A percentile compares a stretch with the other conserved stretches of the same genome.
phyloP scores from a whole-genome alignment of 2,113 vertebrate genomes.

The Psittacula cyanocephala region DNA sequence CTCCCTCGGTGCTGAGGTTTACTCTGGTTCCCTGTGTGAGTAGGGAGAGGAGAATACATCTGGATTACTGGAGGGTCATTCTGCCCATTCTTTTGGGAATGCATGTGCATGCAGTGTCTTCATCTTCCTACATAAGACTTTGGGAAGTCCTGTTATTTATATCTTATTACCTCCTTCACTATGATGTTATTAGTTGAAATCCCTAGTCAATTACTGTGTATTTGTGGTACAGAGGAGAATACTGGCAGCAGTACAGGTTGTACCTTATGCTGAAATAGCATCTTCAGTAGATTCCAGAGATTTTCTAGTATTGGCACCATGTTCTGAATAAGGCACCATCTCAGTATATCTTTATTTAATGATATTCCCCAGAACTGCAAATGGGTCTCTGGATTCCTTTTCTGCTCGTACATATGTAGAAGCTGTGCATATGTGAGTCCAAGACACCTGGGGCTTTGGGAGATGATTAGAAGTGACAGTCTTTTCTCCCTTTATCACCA shows the following conservation, averaged over 20 bases:
- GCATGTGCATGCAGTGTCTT: not conserved
- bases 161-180: not conserved
- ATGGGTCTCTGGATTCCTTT: not conserved
- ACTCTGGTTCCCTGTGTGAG: not conserved
- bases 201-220: not conserved
- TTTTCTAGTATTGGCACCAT: not conserved
- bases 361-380: not conserved
- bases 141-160: not conserved
- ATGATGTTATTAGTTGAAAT: not conserved
- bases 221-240: not conserved
- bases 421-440: not conserved
- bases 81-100: not conserved
- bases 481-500: not conserved
- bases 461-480: not conserved
- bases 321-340: not conserved
- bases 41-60: not conserved
- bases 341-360: not conserved
- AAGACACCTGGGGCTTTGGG: not conserved
- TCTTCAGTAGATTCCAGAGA: not conserved
- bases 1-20: not conserved
- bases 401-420: not conserved
- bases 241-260: not conserved
- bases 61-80: not conserved
- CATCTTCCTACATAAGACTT: not conserved
- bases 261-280: not conserved